Evolutionary conservation across 2,113 vertebrate species (phyloP).

Genomic region (Emydura subglobosa): DNA sequence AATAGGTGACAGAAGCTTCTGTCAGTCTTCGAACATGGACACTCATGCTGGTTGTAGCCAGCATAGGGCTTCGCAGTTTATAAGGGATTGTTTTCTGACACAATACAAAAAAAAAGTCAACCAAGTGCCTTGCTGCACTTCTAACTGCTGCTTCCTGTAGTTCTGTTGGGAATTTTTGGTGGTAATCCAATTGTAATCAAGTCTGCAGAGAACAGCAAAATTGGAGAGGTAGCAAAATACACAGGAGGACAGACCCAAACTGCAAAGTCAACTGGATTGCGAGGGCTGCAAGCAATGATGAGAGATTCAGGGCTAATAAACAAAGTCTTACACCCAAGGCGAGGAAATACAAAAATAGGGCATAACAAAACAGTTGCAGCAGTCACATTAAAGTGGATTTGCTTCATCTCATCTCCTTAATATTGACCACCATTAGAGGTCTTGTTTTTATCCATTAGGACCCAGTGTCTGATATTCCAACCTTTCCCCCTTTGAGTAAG

Average conservation of each 20-base stretch:
- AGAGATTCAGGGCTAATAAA: neutral
- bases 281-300: neutral
- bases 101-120: neutral
- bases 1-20: slow-evolving; percentile 18
- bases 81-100: neutral
- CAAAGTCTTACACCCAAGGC: neutral
- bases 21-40: slow-evolving; percentile 22
- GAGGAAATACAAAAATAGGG: neutral
- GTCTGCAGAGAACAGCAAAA: slow-evolving; percentile 24
- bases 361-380: neutral
- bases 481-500: neutral
- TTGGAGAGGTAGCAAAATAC: neutral
- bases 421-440: neutral
- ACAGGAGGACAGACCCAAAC: neutral
- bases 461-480: neutral
- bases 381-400: neutral
- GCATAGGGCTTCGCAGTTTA: neutral
- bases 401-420: accelerated
- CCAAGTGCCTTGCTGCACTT: neutral
- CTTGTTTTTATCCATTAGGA: neutral
- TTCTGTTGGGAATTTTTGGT: neutral
- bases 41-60: neutral
- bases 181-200: neutral
- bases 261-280: neutral
- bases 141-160: neutral